These are phyloP conservation scores for Philereme vetulata DNA, from an alignment of 2,888 invertebrate species.

Conservation along the genomic window DNA sequence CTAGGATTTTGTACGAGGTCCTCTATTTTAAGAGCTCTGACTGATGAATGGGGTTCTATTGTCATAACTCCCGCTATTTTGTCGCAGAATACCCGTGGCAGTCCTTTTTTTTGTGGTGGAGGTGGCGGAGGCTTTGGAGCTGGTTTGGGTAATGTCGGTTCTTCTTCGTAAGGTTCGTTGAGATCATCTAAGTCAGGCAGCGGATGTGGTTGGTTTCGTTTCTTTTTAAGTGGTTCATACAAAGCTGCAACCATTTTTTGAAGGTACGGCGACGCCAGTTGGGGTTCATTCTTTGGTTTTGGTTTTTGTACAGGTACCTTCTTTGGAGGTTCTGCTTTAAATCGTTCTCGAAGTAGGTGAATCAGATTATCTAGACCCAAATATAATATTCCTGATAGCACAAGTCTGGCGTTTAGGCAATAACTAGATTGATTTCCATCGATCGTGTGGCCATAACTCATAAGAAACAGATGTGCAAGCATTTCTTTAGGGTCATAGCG, in stretches of 20 bases:
- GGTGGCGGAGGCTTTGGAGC: slow-evolving; percentile 66
- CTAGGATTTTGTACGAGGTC: slow-evolving; percentile 42
- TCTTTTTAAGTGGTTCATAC: slow-evolving; percentile 51
- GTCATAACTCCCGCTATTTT: slow-evolving; percentile 59
- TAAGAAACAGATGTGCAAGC: slow-evolving; percentile 65
- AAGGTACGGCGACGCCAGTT: slow-evolving; percentile 64
- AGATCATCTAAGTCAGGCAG: slow-evolving; percentile 66
- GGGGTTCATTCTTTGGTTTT: slow-evolving; percentile 49
- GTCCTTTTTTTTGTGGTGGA: slow-evolving; percentile 64
- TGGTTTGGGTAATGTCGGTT: slow-evolving; percentile 52
- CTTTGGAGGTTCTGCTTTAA: slow-evolving; percentile 50
- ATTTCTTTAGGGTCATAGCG: slow-evolving; percentile 66
- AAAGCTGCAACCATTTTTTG: slow-evolving; percentile 58
- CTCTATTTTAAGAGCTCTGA: slow-evolving; percentile 39
- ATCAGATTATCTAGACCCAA: slow-evolving; percentile 63
- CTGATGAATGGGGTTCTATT: slow-evolving; percentile 49
- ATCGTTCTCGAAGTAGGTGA: slow-evolving; percentile 54
- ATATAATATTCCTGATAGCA: slow-evolving; percentile 68
- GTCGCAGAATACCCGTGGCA: slow-evolving; percentile 61
- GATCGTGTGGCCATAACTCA: slow-evolving; percentile 58
- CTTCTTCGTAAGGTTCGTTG: slow-evolving; percentile 66
- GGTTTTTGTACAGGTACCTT: slow-evolving; percentile 41
- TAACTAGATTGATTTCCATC: slow-evolving; percentile 61
- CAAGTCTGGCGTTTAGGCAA: slow-evolving; percentile 61
- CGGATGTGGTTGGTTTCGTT: slow-evolving; percentile 54